These are phyloP conservation scores for Calliphora vicina DNA, from an alignment of 1,140 invertebrate genomes.

Conservation along the genomic window DNA sequence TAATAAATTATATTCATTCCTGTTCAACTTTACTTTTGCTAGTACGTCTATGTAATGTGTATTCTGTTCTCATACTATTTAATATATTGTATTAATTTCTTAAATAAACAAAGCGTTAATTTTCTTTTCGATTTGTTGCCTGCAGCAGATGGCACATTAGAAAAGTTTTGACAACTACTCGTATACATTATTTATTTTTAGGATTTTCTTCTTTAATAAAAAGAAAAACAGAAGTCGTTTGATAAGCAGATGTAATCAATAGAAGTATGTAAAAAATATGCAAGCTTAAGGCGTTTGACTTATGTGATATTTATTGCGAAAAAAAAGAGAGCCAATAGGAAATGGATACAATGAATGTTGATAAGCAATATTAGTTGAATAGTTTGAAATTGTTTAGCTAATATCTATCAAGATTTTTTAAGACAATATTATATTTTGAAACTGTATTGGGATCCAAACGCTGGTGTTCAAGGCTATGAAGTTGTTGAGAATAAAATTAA, in stretches of 20 bases:
- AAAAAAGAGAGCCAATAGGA: background rate
- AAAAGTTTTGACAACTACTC: background rate
- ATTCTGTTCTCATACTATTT: background rate
- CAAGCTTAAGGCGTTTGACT: background rate
- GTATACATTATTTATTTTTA: background rate
- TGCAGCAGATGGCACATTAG: background rate
- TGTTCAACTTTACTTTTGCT: no score
- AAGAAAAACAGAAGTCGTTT: background rate
- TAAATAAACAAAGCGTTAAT: background rate
- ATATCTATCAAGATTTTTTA: no score
- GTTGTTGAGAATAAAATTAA: no score
- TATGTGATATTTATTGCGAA: background rate
- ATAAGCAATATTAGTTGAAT: no score
- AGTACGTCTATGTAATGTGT: background rate
- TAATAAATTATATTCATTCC: no score
- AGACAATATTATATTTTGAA: no score
- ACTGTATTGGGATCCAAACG: no score
- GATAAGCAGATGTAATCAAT: constrained; percentile 1
- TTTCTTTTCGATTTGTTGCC: background rate
- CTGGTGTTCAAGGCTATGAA: no score
- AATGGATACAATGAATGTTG: no score
- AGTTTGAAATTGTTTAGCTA: no score
- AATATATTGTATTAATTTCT: background rate
- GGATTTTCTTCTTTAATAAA: background rate
- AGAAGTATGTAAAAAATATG: background rate